A percentile compares a stretch with the other conserved stretches of the same genome.
phyloP scores from a whole-genome alignment of 2,888 invertebrate genomes.

The Nebria salina region DNA sequence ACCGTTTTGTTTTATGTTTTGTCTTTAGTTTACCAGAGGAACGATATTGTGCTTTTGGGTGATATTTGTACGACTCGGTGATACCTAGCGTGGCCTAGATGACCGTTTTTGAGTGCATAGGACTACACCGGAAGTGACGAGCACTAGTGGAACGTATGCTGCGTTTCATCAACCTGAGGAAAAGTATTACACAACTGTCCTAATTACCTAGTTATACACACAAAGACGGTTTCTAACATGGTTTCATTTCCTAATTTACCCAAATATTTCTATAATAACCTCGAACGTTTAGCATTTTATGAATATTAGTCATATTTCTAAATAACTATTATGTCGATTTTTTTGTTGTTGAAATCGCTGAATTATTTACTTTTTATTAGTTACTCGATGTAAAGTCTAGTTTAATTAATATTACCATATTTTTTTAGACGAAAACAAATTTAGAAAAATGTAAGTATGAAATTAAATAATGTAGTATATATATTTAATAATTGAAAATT shows the following conservation, averaged over 20 bases:
- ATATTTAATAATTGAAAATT: too few species aligned
- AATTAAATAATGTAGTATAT: too few species aligned
- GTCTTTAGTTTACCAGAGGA: not conserved
- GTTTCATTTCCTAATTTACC: not conserved
- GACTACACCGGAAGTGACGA: not conserved
- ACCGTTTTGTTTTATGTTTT: not conserved
- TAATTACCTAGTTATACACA: not conserved
- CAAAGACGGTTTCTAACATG: not conserved
- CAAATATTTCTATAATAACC: too few species aligned
- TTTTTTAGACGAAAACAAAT: too few species aligned
- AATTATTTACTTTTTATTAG: too few species aligned
- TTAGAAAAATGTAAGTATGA: too few species aligned
- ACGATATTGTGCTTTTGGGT: not conserved
- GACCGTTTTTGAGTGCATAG: conserved; percentile 16
- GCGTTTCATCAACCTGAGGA: not conserved
- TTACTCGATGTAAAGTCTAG: too few species aligned
- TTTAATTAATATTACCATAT: too few species aligned
- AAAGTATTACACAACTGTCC: not conserved
- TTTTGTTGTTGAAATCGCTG: too few species aligned
- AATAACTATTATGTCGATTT: not conserved
- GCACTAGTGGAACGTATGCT: not conserved
- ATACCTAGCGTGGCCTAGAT: conserved; percentile 13
- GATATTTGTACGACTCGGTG: not conserved
- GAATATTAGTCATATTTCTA: not conserved
- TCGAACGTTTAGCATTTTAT: not conserved